Evolutionary conservation across 2,113 vertebrate species (phyloP).

Genomic region (Colossoma macropomum): DNA sequence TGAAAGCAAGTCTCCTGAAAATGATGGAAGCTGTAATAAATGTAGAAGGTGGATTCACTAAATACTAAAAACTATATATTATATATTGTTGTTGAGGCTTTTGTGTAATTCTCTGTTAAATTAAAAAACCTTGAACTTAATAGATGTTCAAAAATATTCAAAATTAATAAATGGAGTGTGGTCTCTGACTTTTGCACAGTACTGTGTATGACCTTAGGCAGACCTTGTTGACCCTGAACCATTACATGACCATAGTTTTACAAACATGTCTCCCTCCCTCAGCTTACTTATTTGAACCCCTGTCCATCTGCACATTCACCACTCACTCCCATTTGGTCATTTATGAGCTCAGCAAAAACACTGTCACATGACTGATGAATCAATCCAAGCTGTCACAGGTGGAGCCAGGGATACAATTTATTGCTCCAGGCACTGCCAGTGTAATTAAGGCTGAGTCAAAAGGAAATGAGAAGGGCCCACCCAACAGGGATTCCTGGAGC

Average conservation of each 20-base stretch:
- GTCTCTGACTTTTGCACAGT: background rate
- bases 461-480: conserved; percentile 45
- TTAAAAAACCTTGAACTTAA: too few relatives aligned
- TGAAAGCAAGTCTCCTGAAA: too few relatives aligned
- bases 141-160: too few relatives aligned
- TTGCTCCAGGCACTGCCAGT: conserved; percentile 38
- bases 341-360: conserved; percentile 45
- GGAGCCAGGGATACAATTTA: conserved; percentile 48
- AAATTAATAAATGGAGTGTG: too few relatives aligned
- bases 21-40: too few relatives aligned
- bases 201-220: background rate
- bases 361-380: conserved; percentile 52
- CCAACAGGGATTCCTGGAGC: conserved; percentile 30
- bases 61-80: too few relatives aligned
- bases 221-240: background rate
- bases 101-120: too few relatives aligned
- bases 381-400: conserved; percentile 53
- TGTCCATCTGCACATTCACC: conserved; percentile 9
- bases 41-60: too few relatives aligned
- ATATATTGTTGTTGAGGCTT: too few relatives aligned
- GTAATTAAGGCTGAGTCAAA: conserved; percentile 56
- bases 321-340: conserved; percentile 25
- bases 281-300: conserved; percentile 18
- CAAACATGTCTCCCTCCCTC: background rate
- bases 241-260: background rate